phyloP scores from a whole-genome alignment of 2,113 vertebrate species.

The Phaetusa simplex region DNA sequence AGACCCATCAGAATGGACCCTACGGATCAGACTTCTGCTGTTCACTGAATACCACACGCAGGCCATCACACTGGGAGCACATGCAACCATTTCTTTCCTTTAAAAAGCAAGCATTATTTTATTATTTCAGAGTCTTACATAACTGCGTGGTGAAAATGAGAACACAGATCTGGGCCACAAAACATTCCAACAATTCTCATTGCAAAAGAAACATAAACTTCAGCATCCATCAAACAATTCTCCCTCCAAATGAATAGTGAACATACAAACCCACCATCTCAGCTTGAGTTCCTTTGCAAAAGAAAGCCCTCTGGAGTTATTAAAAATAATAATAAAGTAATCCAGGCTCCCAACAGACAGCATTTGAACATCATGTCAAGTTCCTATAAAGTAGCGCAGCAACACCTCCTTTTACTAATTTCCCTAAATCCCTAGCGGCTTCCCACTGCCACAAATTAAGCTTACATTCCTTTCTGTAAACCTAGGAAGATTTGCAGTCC shows the following conservation, averaged over 20 bases:
- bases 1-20: not conserved
- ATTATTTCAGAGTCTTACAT: constrained; percentile 47
- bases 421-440: constrained; percentile 22
- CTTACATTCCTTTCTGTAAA: constrained; percentile 43
- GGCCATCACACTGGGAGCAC: constrained; percentile 4
- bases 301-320: constrained; percentile 60
- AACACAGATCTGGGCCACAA: constrained; percentile 27
- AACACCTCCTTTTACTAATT: constrained; percentile 57
- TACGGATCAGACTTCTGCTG: not conserved
- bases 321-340: constrained; percentile 55
- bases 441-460: constrained; percentile 32
- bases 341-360: constrained; percentile 41
- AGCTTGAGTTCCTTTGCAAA: constrained; percentile 64
- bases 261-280: constrained; percentile 61
- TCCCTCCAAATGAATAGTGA: constrained; percentile 62
- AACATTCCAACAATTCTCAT: constrained; percentile 50
- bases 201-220: constrained; percentile 61
- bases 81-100: constrained; percentile 29
- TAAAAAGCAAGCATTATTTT: constrained; percentile 17
- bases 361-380: constrained; percentile 44
- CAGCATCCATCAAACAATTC: constrained; percentile 61
- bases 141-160: constrained; percentile 59
- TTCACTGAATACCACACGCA: not conserved
- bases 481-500: constrained; percentile 19
- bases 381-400: constrained; percentile 47